phyloP scores from a whole-genome alignment of 2,797 vertebrate genomes.

The Acrocephalus scirpaceus region DNA sequence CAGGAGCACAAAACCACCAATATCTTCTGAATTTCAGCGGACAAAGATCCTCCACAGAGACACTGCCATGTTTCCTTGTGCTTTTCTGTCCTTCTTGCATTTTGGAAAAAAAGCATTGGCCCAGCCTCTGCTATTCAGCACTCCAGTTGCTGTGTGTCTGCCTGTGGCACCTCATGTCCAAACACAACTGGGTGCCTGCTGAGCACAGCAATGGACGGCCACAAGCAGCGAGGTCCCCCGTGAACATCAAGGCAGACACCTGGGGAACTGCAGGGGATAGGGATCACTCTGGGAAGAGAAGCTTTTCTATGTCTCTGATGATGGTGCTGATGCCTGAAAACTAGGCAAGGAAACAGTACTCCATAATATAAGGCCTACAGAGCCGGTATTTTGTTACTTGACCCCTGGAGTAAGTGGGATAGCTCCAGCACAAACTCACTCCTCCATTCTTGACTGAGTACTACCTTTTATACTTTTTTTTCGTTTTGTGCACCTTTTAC shows the following conservation, averaged over 20 bases:
- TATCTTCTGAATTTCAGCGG: neutral
- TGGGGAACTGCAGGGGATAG: no score
- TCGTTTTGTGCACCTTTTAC: neutral
- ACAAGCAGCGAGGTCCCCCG: no score
- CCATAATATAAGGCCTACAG: neutral
- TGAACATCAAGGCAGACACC: no score
- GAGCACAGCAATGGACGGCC: neutral
- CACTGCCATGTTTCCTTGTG: no score
- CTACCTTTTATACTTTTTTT: neutral
- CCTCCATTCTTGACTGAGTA: neutral
- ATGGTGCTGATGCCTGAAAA: neutral
- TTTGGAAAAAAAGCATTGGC: neutral
- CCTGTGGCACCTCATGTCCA: neutral
- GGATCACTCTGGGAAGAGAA: no score
- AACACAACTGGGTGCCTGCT: neutral
- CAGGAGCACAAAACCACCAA: no score
- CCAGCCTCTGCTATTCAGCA: neutral
- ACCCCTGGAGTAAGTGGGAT: neutral
- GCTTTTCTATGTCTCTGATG: no score
- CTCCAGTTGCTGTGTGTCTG: neutral
- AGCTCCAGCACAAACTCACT: neutral
- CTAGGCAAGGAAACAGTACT: neutral
- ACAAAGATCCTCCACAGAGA: neutral
- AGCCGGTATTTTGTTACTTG: neutral
- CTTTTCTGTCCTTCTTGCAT: neutral